These are phyloP conservation scores for Ochropleura leucogaster DNA, from an alignment of 2,888 invertebrate genomes.

Conservation along the genomic window DNA sequence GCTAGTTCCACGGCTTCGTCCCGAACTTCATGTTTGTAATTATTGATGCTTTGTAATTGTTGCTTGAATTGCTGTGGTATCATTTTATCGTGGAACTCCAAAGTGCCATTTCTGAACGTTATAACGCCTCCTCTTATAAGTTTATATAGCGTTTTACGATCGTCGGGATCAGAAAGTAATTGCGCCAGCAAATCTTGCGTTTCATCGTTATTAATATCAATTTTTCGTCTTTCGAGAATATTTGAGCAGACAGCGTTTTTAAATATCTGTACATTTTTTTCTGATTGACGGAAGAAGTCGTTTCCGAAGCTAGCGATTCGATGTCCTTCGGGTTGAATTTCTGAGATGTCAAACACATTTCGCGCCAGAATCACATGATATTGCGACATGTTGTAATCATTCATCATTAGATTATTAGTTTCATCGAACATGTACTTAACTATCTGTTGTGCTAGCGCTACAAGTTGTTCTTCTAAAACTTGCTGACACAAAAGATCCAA, in stretches of 20 bases:
- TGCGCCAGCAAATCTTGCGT: not conserved
- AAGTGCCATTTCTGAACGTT: not conserved
- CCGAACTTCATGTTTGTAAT: not conserved
- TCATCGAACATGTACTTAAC: conserved; percentile 1
- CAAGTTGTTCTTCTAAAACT: conserved; percentile 2
- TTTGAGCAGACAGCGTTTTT: conserved; percentile 6
- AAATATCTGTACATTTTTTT: not conserved
- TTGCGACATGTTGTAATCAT: not conserved
- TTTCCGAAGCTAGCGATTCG: not conserved
- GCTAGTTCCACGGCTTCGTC: not conserved
- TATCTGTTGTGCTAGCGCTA: not conserved
- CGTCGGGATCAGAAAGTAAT: not conserved
- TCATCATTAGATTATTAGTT: not conserved
- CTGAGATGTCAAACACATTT: conserved; percentile 2
- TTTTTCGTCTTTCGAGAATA: not conserved
- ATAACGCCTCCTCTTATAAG: conserved; percentile 3
- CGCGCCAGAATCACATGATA: conserved; percentile 1
- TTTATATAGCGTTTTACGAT: not conserved
- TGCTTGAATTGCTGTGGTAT: not conserved
- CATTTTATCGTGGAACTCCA: not conserved
- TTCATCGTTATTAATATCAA: not conserved
- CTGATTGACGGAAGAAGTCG: conserved; percentile 3
- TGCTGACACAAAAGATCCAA: not conserved
- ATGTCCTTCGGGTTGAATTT: not conserved
- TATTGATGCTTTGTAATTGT: not conserved